Base-by-base conservation (phyloP, 1,140 invertebrate species). In the Ips nitidus region DNA sequence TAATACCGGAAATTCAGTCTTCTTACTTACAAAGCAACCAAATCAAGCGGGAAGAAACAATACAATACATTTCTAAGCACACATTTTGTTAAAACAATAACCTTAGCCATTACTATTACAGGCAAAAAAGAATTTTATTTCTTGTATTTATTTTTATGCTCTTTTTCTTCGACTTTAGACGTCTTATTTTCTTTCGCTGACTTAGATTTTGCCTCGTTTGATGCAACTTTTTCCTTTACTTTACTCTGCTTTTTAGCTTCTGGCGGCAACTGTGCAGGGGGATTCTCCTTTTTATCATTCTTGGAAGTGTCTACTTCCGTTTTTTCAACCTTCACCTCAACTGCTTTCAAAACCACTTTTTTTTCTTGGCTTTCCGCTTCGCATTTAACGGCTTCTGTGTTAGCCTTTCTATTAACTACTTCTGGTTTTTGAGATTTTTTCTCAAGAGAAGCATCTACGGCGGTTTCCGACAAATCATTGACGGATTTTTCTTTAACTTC, bases 11-110 rank as follows among this genome's bases (percentile, higher is more conserved):
- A 47, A 53, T 42, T 50, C 45, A 50, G 45, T 50, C 45, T 50
- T 50, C 22, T 50, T 50, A 50, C 22, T 22, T 50, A 50, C 6
- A 50, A 50, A 50, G 45, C 45, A 50, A 50, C 45, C 45, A 50
- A 50, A 50, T 8, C 3, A 50, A 50, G 45, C 45, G 45, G 22
- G 45, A 50, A 50, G 1, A 50, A 50, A 22, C 7, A 8, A 50
- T 8, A 22, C 45, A 22, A 50, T 50, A 50, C 45, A 8, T 50
- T 50, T 50, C 45, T 50, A 22, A 22, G 22, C 22, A 22, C 22
- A 22, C 22, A 22, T 22, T 22, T 22, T 22, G 22, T 22, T 22
- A 22, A 22, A 22, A 22, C 22, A 22, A 22, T 22, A 22, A 22
- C 22, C 22, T 22, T 22, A 22, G 22, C 22, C 22, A 22, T 22